Percentiles rank a stretch among this genome's conserved stretches.
Evolutionary conservation across 1,140 invertebrate genomes (phyloP).

Genomic region (Bombus waltoni): DNA sequence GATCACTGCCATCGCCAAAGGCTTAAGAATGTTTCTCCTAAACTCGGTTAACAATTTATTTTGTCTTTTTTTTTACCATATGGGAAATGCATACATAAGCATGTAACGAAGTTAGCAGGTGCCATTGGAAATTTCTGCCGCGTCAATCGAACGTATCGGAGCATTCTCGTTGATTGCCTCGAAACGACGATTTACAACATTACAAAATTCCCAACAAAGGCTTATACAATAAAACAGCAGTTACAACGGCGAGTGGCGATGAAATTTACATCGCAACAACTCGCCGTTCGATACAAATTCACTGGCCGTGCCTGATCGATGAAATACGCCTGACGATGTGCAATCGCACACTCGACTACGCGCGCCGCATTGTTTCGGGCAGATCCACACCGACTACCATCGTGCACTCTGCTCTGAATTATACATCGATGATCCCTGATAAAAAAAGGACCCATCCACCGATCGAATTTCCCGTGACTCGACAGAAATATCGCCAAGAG

Average conservation of each 20-base stretch:
- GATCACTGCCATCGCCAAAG: no score
- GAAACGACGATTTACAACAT: neutral
- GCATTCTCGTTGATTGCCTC: neutral
- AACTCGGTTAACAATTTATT: no score
- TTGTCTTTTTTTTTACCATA: no score
- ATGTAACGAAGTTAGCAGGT: no score
- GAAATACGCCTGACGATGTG: slow-evolving; percentile 14
- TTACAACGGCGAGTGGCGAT: neutral
- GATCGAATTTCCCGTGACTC: neutral
- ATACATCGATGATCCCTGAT: slow-evolving; percentile 6
- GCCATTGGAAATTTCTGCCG: no score
- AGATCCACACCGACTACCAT: neutral
- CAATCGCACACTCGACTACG: neutral
- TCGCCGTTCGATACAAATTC: slow-evolving; percentile 7
- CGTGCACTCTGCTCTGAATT: slow-evolving; percentile 2
- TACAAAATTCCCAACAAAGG: neutral
- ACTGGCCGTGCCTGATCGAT: neutral
- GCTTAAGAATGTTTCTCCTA: no score
- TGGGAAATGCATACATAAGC: no score
- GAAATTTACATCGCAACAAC: neutral
- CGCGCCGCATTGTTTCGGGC: neutral
- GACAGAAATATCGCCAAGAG: neutral
- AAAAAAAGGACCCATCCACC: neutral
- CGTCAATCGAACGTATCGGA: neutral
- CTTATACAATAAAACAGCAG: neutral